Evolutionary conservation across 2,113 vertebrate species (phyloP), one percentile per base, ranked within the genome.

Genomic region (Corythoichthys intestinalis): DNA sequence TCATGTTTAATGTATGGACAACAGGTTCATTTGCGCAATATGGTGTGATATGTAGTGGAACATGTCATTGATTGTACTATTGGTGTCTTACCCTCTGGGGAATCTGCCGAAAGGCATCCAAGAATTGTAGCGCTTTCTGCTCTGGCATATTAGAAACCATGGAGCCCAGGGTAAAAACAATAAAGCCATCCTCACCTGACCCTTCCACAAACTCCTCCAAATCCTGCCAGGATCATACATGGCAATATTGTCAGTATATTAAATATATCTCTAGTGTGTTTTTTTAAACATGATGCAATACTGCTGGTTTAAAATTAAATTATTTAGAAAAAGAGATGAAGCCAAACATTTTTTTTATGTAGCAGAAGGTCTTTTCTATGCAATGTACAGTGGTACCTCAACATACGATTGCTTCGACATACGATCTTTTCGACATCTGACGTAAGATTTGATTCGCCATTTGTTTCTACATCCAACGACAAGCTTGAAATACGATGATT

Each of bases 141-240:
- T 88, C 84, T 0, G 97, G 95, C 73, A 98, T 94, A 20, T 89
- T 79, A 0, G 95, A 92, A 70, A 99, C 88, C 90, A 96, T 91
- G n/a, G 97, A 98, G 11, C 97, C 97, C 91, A 98, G 68, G 0
- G 94, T 97, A 83, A 99, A 98, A 70, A 99, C 91, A 62, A 99
- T 90, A 9, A 97, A 91, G 44, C 97, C 97, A 0, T 96, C 92
- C 0, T 97, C 94, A 73, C 96, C 96, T 3, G 97, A 99, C 39
- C 91, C 94, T 0, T 97, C 92, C 53, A 96, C 85, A 6, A 97
- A 96, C 74, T 89, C 90, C 84, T 96, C 86, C 38, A 98, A 91
- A 54, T 98, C 96, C 97, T 99, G 89, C 69, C 87, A 70, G 57
- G 14, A 68, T 1, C 3, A 47, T 34, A 14, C 41, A 44, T 35